phyloP scores from a whole-genome alignment of 2,113 vertebrate species.

The Lepus timidus region DNA sequence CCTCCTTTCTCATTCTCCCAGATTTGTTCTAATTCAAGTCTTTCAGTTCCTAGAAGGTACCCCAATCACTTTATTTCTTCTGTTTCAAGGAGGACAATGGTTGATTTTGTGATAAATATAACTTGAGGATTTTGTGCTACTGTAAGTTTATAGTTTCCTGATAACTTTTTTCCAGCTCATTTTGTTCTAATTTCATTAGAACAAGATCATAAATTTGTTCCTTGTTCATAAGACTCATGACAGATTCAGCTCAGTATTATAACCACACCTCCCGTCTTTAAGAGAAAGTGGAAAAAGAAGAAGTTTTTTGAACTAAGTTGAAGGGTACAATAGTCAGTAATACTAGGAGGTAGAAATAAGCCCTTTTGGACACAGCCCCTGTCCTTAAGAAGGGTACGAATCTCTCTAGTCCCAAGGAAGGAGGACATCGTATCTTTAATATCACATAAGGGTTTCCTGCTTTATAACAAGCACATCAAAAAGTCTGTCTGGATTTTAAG shows the following conservation, averaged over 20 bases:
- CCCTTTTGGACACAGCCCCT: background rate
- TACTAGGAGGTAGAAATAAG: background rate
- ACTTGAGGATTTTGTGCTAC: background rate
- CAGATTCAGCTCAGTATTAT: background rate
- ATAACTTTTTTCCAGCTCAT: constrained; percentile 21
- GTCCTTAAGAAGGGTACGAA: background rate
- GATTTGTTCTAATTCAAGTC: background rate
- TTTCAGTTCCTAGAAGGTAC: background rate
- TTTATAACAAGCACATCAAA: background rate
- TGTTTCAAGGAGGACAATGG: background rate
- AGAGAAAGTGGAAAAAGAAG: background rate
- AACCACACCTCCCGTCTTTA: background rate
- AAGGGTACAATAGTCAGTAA: background rate
- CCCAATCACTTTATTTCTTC: background rate
- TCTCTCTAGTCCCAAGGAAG: background rate
- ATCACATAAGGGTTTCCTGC: background rate
- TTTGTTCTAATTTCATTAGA: constrained; percentile 36
- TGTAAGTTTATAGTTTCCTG: background rate
- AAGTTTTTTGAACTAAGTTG: background rate
- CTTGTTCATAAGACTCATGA: background rate
- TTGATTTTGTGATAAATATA: background rate
- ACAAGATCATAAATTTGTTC: background rate
- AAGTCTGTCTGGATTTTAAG: background rate
- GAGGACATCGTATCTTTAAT: background rate
- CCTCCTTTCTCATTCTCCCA: background rate